Evolutionary conservation across 2,797 vertebrate genomes (phyloP), one percentile per base, ranked within the genome.

Genomic region (Chaenodraco wilsoni): DNA sequence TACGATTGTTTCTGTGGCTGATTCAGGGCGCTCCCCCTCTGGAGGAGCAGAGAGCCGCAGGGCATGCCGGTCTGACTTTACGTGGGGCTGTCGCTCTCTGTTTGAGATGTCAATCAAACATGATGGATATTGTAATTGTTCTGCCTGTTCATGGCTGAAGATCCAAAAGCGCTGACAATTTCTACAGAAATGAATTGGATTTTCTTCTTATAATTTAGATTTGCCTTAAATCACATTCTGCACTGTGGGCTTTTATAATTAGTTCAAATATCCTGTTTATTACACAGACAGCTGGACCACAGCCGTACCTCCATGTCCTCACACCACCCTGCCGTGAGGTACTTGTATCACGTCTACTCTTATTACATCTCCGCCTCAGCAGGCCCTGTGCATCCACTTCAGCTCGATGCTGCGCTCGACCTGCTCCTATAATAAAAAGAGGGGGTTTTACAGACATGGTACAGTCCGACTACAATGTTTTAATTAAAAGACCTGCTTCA

Each of bases 401-500:
- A 46, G 56, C 56, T 65, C n/a, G 66, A 69, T 63, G 76, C 85
- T 75, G 84, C 45, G 68, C 79, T 70, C 31, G 54, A 74, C 79
- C 76, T 75, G 81, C 77, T 76, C 44, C 55, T 66, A 59, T 69
- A 46, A 80, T 73, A 71, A 66, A 44, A 66, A 52, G 69, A 69
- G 69, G 56, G 74, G 58, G 51, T 62, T 60, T 78, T 72, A 44
- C 43, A 55, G 65, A 71, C 76, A 69, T 60, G 86, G 64, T 79
- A 80, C 78, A 76, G 80, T 84, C 79, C 54, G 50, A 19, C 49
- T 63, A 81, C 80, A 76, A 81, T 74, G 75, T 89, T 89, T 92
- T 94, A 94, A 95, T 95, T 94, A 94, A 93, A 93, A 86, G 80
- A 82, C 72, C 79, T 80, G 82, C 72, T 44, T 87, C 72, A 75